Evolutionary conservation across 2,888 invertebrate genomes (phyloP).

Genomic region (Campoplex nolae): DNA sequence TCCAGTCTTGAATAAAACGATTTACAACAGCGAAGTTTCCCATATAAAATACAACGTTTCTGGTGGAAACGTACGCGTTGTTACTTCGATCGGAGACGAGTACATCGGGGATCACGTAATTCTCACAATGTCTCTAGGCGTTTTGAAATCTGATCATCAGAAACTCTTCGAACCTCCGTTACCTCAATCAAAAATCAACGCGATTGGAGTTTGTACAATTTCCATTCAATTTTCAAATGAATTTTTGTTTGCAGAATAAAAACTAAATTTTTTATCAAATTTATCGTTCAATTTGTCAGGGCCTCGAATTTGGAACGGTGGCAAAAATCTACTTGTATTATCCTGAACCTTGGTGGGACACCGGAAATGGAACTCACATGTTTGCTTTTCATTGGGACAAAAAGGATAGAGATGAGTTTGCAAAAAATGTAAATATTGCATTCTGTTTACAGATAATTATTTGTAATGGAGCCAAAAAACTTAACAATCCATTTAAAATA

Average conservation of each 20-base stretch:
- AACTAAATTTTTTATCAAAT: not conserved
- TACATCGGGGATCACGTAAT: constrained; percentile 88
- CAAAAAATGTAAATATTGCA: constrained; percentile 46
- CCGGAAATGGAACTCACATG: constrained; percentile 10
- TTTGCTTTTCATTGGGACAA: constrained; percentile 87
- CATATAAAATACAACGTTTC: constrained; percentile 74
- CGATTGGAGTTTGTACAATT: constrained; percentile 84
- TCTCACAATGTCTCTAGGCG: constrained; percentile 89
- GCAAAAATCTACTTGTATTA: constrained; percentile 90
- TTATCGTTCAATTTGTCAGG: constrained; percentile 77
- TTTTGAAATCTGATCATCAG: constrained; percentile 87
- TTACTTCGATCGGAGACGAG: constrained; percentile 84
- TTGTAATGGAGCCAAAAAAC: no score
- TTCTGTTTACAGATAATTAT: not conserved
- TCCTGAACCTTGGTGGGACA: constrained; percentile 88
- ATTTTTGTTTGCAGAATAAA: not conserved
- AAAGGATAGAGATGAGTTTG: constrained; percentile 81
- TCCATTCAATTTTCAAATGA: not conserved
- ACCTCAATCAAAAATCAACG: constrained; percentile 86
- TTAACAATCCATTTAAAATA: no score
- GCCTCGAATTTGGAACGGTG: constrained; percentile 88
- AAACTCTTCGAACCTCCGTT: constrained; percentile 87
- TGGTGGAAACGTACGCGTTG: constrained; percentile 69
- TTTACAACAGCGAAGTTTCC: constrained; percentile 75
- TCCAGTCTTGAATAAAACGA: constrained; percentile 76